Conservation (phyloP, 2,113 vertebrate species). For the Pithys albifrons region DNA sequence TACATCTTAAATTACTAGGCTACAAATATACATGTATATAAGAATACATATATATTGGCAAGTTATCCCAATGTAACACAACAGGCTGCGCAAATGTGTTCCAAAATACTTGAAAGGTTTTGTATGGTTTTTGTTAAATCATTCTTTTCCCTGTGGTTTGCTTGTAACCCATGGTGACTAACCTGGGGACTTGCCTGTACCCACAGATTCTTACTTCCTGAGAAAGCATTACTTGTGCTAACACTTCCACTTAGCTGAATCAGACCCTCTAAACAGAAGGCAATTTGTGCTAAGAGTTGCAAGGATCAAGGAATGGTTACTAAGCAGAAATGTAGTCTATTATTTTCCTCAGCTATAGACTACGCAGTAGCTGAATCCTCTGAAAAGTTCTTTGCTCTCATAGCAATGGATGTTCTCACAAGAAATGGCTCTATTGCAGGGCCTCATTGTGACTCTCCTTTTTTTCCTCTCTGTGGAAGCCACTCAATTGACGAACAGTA, state of each 20-base stretch:
- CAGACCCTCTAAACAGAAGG: background rate
- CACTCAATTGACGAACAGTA: background rate
- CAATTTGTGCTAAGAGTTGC: background rate
- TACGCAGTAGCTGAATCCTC: background rate
- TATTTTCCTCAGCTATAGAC: background rate
- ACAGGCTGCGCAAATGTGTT: background rate
- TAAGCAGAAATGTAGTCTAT: background rate
- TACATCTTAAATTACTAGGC: background rate
- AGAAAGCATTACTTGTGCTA: background rate
- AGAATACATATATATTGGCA: background rate
- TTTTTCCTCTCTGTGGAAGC: background rate
- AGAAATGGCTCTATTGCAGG: background rate
- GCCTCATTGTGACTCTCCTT: background rate
- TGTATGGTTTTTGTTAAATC: background rate
- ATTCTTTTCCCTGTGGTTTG: background rate
- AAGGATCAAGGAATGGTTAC: background rate
- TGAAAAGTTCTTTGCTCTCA: background rate
- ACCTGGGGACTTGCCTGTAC: background rate
- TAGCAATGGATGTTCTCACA: background rate
- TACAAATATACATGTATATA: too few relatives aligned
- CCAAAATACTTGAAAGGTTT: background rate
- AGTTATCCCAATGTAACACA: background rate
- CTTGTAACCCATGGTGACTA: background rate
- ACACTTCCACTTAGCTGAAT: slow-evolving; percentile 17
- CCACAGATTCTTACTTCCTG: background rate